phyloP scores from a whole-genome alignment of 2,888 invertebrate genomes.

The Nyleta sp. region DNA sequence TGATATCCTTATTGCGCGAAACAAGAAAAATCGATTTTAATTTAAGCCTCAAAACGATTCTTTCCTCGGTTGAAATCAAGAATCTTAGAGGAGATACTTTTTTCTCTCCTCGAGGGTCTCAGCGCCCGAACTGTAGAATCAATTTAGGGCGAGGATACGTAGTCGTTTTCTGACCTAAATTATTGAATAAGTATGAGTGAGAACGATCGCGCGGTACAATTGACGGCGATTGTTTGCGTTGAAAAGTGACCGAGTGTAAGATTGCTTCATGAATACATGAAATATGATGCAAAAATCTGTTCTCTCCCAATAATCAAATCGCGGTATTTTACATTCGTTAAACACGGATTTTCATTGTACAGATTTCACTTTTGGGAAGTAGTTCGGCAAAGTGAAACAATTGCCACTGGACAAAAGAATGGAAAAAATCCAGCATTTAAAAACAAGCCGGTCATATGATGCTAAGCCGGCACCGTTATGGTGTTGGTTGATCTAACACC shows the following conservation, averaged over 20 bases:
- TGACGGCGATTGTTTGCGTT: constrained; percentile 66
- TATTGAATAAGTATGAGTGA: constrained; percentile 69
- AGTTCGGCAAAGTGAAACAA: too few relatives aligned
- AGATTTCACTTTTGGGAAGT: too few relatives aligned
- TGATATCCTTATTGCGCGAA: constrained; percentile 26
- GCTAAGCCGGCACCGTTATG: too few relatives aligned
- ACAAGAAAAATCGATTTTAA: constrained; percentile 58
- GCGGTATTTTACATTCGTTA: not conserved
- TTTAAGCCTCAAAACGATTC: constrained; percentile 67
- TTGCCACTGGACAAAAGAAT: too few relatives aligned
- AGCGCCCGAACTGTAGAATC: constrained; percentile 60
- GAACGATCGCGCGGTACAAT: constrained; percentile 70
- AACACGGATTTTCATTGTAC: too few relatives aligned
- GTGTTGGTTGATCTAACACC: too few relatives aligned
- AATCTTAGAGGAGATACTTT: constrained; percentile 64
- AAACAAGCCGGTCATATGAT: too few relatives aligned
- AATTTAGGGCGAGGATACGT: constrained; percentile 63
- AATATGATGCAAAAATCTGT: constrained; percentile 49
- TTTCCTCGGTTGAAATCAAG: constrained; percentile 70
- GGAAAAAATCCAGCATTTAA: too few relatives aligned
- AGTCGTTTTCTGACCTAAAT: constrained; percentile 66
- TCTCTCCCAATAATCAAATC: constrained; percentile 1
- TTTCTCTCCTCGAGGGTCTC: constrained; percentile 61
- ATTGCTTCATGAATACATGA: constrained; percentile 64
- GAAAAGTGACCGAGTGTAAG: constrained; percentile 64